These are phyloP conservation scores for Ischnura elegans DNA, from an alignment of 2,888 invertebrate species.

Conservation along the genomic window DNA sequence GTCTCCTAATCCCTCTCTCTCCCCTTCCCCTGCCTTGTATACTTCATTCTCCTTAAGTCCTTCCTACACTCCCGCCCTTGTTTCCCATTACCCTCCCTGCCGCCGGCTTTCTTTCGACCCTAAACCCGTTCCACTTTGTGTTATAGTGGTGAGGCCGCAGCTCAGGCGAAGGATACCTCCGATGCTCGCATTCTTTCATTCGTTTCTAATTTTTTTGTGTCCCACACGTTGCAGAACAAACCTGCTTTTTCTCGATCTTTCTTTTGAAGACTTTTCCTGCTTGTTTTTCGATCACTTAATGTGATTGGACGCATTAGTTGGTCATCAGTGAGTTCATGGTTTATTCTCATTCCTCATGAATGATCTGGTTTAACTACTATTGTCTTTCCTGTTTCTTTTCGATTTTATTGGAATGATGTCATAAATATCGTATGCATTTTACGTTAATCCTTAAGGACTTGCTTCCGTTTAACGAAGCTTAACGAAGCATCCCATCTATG, in stretches of 20 bases:
- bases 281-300: not conserved
- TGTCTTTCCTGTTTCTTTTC: too few species aligned
- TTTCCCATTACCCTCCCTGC: too few species aligned
- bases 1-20: constrained; percentile 22
- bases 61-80: not conserved
- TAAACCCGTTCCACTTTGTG: constrained; percentile 20
- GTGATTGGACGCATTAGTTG: not conserved
- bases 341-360: not conserved
- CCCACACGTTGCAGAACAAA: not conserved
- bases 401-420: too few species aligned
- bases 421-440: too few species aligned
- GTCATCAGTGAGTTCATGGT: not conserved
- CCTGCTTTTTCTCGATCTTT: not conserved
- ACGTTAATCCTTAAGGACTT: too few species aligned
- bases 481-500: too few species aligned
- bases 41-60: not conserved
- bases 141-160: not conserved
- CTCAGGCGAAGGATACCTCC: constrained; percentile 8
- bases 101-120: not conserved
- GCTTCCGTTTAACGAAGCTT: too few species aligned
- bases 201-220: too few species aligned
- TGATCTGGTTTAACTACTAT: too few species aligned
- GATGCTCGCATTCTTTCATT: not conserved
- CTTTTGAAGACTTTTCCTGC: not conserved
- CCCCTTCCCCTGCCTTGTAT: not conserved